Evolutionary conservation across 2,888 invertebrate species (phyloP).

Genomic region (Drosophila prostipennis): DNA sequence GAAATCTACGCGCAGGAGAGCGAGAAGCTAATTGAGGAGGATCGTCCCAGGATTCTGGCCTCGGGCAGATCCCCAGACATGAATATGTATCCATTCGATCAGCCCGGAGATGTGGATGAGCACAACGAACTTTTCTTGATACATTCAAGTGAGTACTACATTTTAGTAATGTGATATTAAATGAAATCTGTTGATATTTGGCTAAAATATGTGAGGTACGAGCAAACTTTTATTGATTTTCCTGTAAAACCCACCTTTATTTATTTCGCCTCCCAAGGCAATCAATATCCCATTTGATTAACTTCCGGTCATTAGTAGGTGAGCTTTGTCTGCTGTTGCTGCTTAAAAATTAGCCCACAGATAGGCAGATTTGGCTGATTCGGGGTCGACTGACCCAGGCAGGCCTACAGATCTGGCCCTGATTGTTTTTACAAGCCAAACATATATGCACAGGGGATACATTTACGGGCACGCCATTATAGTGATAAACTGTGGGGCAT

Average conservation of each 20-base stretch:
- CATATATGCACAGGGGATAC: slow-evolving; percentile 69
- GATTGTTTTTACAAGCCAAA: slow-evolving; percentile 73
- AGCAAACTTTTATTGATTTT: not conserved
- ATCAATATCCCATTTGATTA: slow-evolving; percentile 77
- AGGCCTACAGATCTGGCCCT: slow-evolving; percentile 59
- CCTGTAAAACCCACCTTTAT: not conserved
- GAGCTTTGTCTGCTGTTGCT: slow-evolving; percentile 44
- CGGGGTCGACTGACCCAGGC: slow-evolving; percentile 11
- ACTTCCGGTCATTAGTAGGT: slow-evolving; percentile 63
- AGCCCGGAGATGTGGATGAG: slow-evolving; percentile 78
- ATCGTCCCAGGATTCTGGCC: slow-evolving; percentile 83
- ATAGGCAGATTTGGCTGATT: slow-evolving; percentile 39
- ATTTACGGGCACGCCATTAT: slow-evolving; percentile 74
- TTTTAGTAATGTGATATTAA: too few relatives aligned
- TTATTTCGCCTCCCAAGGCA: slow-evolving; percentile 11
- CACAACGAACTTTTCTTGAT: slow-evolving; percentile 82
- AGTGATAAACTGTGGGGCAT: slow-evolving; percentile 80
- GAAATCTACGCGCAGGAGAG: slow-evolving; percentile 83
- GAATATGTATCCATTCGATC: slow-evolving; percentile 83
- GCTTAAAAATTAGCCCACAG: slow-evolving; percentile 69
- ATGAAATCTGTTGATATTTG: too few relatives aligned
- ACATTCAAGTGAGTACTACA: slow-evolving; percentile 80
- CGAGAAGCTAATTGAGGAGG: slow-evolving; percentile 83
- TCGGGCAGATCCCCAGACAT: slow-evolving; percentile 83
- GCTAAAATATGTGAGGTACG: too few relatives aligned